These are phyloP conservation scores for Amphiduros pacificus DNA, from an alignment of 2,888 invertebrate species.

Conservation along the genomic window DNA sequence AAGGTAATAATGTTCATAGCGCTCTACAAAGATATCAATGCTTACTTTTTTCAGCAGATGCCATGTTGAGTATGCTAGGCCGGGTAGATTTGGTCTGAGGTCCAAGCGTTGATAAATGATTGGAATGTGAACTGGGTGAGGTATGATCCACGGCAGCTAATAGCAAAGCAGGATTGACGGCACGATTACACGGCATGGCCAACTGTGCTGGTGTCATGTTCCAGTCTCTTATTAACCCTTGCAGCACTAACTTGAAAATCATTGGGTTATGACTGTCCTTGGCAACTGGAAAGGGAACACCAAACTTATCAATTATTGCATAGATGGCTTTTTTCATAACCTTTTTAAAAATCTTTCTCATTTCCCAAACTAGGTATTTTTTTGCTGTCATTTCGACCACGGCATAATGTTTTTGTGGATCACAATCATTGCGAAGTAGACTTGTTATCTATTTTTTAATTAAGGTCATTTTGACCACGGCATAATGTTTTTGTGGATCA, in stretches of 20 bases:
- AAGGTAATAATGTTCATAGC: too few relatives aligned
- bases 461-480: background rate
- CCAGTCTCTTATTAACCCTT: slow-evolving; percentile 40
- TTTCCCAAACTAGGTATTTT: too few relatives aligned
- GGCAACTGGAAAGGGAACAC: slow-evolving; percentile 38
- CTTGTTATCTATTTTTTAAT: background rate
- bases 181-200: background rate
- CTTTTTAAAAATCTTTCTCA: too few relatives aligned
- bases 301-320: background rate
- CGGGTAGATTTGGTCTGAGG: too few relatives aligned
- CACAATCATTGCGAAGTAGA: too few relatives aligned
- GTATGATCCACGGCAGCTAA: too few relatives aligned
- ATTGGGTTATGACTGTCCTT: slow-evolving; percentile 46
- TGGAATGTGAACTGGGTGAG: too few relatives aligned
- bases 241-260: slow-evolving; percentile 43
- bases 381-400: background rate
- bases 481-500: background rate
- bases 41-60: too few relatives aligned
- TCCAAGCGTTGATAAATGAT: too few relatives aligned
- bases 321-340: background rate
- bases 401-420: background rate
- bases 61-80: too few relatives aligned
- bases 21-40: too few relatives aligned
- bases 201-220: background rate
- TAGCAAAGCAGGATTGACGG: background rate